These are phyloP conservation scores for Oceanodroma tethys DNA, from an alignment of 2,113 vertebrate species.

Conservation along the genomic window DNA sequence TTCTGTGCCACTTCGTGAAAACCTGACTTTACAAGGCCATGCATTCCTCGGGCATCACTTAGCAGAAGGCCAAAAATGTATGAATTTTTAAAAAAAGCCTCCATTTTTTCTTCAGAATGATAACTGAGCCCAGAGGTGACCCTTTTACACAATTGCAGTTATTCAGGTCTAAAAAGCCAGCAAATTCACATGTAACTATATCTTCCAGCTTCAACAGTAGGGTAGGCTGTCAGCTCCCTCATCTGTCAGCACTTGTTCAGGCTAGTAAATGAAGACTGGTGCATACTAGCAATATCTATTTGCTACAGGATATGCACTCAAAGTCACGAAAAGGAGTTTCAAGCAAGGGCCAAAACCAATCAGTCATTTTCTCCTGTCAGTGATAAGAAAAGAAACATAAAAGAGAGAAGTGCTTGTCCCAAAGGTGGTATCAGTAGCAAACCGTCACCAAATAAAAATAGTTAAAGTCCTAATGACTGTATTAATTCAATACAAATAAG, in stretches of 20 bases:
- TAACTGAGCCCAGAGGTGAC: conserved; percentile 61
- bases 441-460: conserved; percentile 68
- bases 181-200: conserved; percentile 79
- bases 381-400: conserved; percentile 80
- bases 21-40: background rate
- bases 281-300: conserved; percentile 80
- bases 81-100: background rate
- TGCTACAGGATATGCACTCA: conserved; percentile 76
- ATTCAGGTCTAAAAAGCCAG: conserved; percentile 59
- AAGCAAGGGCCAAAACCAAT: conserved; percentile 79
- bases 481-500: conserved; percentile 51
- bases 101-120: conserved; percentile 40
- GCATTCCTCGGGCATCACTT: conserved; percentile 43
- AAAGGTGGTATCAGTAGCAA: conserved; percentile 78
- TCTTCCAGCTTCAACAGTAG: conserved; percentile 77
- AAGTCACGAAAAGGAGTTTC: conserved; percentile 72
- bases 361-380: conserved; percentile 79
- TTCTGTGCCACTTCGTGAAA: background rate
- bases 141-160: conserved; percentile 18
- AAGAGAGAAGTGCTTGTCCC: conserved; percentile 75
- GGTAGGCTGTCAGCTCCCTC: conserved; percentile 76
- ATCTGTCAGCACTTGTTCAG: conserved; percentile 90
- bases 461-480: conserved; percentile 38
- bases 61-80: background rate
- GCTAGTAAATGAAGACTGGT: conserved; percentile 78